Base-by-base conservation (phyloP, 2,888 invertebrate species). In the Sarcophaga rosellei region DNA sequence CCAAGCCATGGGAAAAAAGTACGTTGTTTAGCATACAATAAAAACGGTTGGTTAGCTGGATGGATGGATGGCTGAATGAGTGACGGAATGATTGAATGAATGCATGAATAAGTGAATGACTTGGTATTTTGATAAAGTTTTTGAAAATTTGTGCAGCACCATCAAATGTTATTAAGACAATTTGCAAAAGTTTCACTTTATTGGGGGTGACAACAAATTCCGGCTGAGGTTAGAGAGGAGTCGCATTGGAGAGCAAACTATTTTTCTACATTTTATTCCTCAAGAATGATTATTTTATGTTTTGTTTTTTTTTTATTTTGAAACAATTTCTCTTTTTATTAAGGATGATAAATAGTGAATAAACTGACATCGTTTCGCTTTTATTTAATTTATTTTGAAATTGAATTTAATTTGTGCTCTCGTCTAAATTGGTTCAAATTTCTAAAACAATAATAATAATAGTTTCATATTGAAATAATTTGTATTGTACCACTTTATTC, bases 131-230 rank as follows among this genome's bases (percentile, higher is more conserved):
- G 53, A 17, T 53, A 65, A 61, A 17, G 63, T 75, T 75, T 75
- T 35, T 23, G 17, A 15, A 63, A 77, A 57, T 61, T 61, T 61
- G 10, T 61, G 61, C 21, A n/a, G 15, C 10, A 53, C 63, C 35
- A 70, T 76, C 53, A 82, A 82, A 70, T 72, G 59, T 62, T 72
- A 44, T 81, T 62, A 62, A 69, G 74, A 81, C 68, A 81, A 74
- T 74, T 81, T 81, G 57, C 63, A n/a, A 70, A 81, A 70, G 57
- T 76, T 81, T 81, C 17, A 17, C 21, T 61, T 61, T 21, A 53
- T 53, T 53, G 53, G 17, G 53, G 15, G 53, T 15, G 53, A 53
- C 53, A 53, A 53, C 17, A 53, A 53, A 53, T 53, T 53, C 53
- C 15, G 17, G 5, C 17, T 17, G 53, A 53, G 53, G 53, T 53